Conservation (phyloP, 2,113 vertebrate genomes). For the Chaetops frenatus region DNA sequence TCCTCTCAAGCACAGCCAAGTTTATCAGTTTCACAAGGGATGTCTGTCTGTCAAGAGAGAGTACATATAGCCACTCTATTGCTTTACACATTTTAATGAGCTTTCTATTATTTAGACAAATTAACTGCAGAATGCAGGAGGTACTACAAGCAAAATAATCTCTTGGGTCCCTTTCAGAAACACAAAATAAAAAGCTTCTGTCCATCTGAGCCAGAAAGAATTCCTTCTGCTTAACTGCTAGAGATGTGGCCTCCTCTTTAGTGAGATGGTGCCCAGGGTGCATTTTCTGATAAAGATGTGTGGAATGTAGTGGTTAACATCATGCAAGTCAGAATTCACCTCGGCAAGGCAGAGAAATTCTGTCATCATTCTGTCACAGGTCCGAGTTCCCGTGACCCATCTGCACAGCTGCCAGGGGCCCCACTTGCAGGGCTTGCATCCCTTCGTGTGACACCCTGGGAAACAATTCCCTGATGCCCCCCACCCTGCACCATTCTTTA, state of each 20-base stretch:
- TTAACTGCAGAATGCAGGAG: not conserved
- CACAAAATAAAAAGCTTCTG: not conserved
- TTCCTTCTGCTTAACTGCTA: not conserved
- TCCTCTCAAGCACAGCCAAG: not conserved
- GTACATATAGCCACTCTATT: not conserved
- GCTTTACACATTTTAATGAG: not conserved
- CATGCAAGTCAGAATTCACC: not conserved
- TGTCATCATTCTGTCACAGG: not conserved
- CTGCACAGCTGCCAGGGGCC: not conserved
- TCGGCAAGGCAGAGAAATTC: not conserved
- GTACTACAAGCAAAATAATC: not conserved
- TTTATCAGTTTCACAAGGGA: not conserved
- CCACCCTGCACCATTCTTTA: fast-evolving
- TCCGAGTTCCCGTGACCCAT: fast-evolving
- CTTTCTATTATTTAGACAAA: not conserved
- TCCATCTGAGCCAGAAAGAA: not conserved
- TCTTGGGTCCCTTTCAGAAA: not conserved
- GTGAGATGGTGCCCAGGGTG: not conserved
- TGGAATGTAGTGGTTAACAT: not conserved
- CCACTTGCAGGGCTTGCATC: not conserved
- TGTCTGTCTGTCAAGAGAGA: not conserved
- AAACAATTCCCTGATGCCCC: not conserved
- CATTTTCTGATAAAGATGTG: not conserved
- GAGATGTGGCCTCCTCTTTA: not conserved
- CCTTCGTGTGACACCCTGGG: not conserved